These are phyloP conservation scores for Tapirus terrestris DNA, from an alignment of 2,113 vertebrate species.

Conservation along the genomic window DNA sequence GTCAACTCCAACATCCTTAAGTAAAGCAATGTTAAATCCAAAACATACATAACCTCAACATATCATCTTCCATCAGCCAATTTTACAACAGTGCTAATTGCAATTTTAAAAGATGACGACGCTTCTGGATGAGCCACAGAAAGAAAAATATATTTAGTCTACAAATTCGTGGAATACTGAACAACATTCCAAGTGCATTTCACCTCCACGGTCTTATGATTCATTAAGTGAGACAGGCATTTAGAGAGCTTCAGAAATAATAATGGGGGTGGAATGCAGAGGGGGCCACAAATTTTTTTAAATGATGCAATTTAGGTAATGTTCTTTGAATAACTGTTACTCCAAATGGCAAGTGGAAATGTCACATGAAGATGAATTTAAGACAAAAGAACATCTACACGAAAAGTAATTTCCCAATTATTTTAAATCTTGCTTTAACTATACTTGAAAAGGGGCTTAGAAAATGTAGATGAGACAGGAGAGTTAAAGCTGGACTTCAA, in stretches of 20 bases:
- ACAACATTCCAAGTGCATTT: constrained; percentile 26
- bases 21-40: neutral
- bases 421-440: constrained; percentile 21
- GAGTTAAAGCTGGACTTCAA: neutral
- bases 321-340: neutral
- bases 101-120: neutral
- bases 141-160: constrained; percentile 68
- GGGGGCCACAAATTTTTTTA: neutral
- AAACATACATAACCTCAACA: neutral
- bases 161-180: constrained; percentile 4
- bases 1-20: neutral
- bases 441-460: neutral
- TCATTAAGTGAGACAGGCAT: neutral
- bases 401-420: constrained; percentile 27
- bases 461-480: neutral
- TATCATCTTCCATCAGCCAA: neutral
- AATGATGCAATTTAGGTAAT: neutral
- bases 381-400: neutral
- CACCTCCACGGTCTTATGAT: neutral
- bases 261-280: neutral
- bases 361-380: neutral
- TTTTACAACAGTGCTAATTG: constrained; percentile 45
- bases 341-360: neutral
- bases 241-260: constrained; percentile 40
- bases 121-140: constrained; percentile 15